Conservation (phyloP, 2,113 vertebrate species). For the Calyptommatus sinebrachiatus region DNA sequence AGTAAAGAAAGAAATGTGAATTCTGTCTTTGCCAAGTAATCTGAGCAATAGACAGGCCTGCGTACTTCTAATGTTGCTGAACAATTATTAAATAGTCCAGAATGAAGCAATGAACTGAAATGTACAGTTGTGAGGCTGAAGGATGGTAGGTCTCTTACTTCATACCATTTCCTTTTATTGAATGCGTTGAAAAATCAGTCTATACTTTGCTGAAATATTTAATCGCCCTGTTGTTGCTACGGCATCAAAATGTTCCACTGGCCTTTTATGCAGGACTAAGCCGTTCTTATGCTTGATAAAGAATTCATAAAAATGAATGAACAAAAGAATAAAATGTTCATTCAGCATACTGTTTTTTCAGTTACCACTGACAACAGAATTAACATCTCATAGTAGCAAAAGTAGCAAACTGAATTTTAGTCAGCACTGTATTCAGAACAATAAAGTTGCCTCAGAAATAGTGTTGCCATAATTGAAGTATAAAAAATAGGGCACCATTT, state of each 20-base stretch:
- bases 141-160: no score
- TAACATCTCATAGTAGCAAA: slow-evolving; percentile 13
- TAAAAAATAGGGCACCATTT: no score
- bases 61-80: not conserved
- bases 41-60: slow-evolving; percentile 24
- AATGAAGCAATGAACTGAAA: not conserved
- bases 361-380: slow-evolving; percentile 8
- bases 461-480: no score
- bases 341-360: slow-evolving; percentile 11
- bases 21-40: not conserved
- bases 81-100: not conserved
- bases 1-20: not conserved
- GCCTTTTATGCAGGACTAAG: not conserved
- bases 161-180: not conserved
- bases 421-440: not conserved
- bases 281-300: not conserved
- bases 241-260: not conserved
- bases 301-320: not conserved
- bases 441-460: no score
- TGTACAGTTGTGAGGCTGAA: not conserved
- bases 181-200: not conserved
- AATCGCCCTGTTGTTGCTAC: slow-evolving; percentile 10
- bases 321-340: not conserved
- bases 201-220: not conserved
- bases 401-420: not conserved